Percentiles rank a stretch among this genome's conserved stretches.
phyloP scores from a whole-genome alignment of 2,797 vertebrate genomes.

The Bradypodion ventrale region DNA sequence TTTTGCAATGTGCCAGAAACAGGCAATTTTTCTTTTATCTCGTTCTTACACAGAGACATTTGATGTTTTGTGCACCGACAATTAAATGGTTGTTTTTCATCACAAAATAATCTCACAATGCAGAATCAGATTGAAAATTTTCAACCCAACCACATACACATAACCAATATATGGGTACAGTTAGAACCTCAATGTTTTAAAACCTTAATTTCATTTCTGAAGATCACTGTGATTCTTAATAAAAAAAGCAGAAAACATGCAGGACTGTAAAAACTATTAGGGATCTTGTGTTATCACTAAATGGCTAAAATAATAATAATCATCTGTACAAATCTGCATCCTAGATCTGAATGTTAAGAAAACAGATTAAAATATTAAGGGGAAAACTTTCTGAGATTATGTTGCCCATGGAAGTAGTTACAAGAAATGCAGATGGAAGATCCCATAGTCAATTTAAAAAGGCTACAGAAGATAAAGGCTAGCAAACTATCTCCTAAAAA shows the following conservation, averaged over 20 bases:
- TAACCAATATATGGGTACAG: neutral
- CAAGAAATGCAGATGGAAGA: neutral
- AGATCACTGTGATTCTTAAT: neutral
- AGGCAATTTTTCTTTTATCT: neutral
- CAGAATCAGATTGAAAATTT: neutral
- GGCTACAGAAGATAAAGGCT: neutral
- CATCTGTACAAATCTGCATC: neutral
- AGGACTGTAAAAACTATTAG: neutral
- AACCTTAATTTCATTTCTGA: neutral
- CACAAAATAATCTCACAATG: neutral
- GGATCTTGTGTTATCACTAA: neutral
- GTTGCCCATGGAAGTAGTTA: neutral
- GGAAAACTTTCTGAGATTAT: neutral
- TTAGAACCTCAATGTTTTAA: neutral
- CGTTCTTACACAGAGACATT: neutral
- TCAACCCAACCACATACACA: neutral
- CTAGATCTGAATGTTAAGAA: neutral
- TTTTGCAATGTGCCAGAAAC: neutral
- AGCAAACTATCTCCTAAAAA: neutral
- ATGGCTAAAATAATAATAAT: neutral
- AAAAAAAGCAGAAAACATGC: neutral
- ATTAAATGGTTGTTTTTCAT: neutral
- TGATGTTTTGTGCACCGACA: neutral
- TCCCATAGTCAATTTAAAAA: neutral
- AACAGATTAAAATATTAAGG: neutral